These are phyloP conservation scores for Himalopsyche japonica DNA, from an alignment of 2,888 invertebrate genomes.

Conservation along the genomic window DNA sequence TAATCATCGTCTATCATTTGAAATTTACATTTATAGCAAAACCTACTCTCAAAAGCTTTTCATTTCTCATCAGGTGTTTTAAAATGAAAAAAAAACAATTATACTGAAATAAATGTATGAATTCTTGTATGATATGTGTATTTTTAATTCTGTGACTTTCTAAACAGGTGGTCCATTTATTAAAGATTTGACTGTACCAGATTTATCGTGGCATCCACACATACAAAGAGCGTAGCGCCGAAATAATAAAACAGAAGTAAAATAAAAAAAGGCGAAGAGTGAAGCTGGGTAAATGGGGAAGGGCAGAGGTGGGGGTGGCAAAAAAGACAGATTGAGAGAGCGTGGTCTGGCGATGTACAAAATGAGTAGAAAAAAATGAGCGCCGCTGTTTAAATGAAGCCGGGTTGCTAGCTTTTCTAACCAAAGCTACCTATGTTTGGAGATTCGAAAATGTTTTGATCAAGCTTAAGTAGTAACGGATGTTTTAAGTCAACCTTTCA, in stretches of 20 bases:
- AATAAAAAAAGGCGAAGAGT: conserved; percentile 33
- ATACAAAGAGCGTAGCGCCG: conserved; percentile 22
- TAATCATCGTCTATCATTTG: too few relatives aligned
- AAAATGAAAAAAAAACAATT: too few relatives aligned
- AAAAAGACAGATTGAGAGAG: conserved; percentile 38
- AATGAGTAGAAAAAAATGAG: conserved; percentile 35
- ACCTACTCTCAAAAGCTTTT: too few relatives aligned
- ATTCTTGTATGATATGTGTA: too few relatives aligned
- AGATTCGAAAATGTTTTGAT: background rate
- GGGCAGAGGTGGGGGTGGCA: conserved; percentile 16
- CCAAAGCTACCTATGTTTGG: background rate
- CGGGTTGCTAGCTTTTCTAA: background rate
- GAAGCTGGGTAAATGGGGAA: conserved; percentile 31
- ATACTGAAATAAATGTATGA: too few relatives aligned
- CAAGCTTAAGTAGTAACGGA: background rate
- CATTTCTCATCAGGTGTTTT: too few relatives aligned
- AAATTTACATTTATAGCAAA: too few relatives aligned
- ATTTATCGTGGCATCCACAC: conserved; percentile 35
- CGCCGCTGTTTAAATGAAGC: background rate
- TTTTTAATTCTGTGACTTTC: background rate
- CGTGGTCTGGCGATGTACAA: conserved; percentile 32
- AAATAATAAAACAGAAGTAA: conserved; percentile 40
- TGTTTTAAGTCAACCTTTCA: too few relatives aligned
- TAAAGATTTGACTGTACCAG: conserved; percentile 7
- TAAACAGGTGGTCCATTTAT: background rate